A percentile compares a stretch with the other conserved stretches of the same genome.
Evolutionary conservation across 2,888 invertebrate genomes (phyloP).

Genomic region (Catocala sponsa): DNA sequence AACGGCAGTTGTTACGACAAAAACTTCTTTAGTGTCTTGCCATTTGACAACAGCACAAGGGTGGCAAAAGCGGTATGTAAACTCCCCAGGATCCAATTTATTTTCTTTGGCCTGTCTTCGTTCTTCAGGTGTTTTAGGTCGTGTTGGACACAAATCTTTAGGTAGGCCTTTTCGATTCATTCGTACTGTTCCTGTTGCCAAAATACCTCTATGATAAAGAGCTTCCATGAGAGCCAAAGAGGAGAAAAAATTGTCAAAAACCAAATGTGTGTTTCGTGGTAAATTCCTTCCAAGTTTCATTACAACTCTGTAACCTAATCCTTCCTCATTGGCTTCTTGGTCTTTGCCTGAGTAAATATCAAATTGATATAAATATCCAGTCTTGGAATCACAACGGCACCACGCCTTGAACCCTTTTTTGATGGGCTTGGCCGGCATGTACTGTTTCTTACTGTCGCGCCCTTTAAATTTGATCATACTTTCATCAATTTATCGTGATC

Average conservation of each 20-base stretch:
- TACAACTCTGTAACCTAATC: constrained; percentile 38
- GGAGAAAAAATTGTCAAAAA: constrained; percentile 8
- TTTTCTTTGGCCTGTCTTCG: too few species aligned
- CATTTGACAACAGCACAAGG: not conserved
- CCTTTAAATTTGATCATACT: constrained; percentile 41
- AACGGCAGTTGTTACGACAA: constrained; percentile 1
- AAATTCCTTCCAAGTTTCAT: constrained; percentile 29
- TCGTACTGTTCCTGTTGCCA: too few species aligned
- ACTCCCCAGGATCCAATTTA: too few species aligned
- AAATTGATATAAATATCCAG: not conserved
- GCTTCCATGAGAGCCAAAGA: too few species aligned
- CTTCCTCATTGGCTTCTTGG: too few species aligned
- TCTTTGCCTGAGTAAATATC: too few species aligned
- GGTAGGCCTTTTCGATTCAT: too few species aligned
- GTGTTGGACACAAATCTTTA: too few species aligned
- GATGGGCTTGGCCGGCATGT: constrained; percentile 51
- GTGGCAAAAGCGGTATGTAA: constrained; percentile 3
- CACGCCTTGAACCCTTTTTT: constrained; percentile 54
- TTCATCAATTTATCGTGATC: constrained; percentile 34
- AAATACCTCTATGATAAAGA: too few species aligned
- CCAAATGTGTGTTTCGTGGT: constrained; percentile 33
- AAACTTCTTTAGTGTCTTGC: not conserved
- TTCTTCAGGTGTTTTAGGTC: too few species aligned
- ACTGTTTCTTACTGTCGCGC: constrained; percentile 41
- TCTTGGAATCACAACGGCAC: constrained; percentile 14